Conservation (phyloP, 2,113 vertebrate genomes). For the Nymphicus hollandicus region DNA sequence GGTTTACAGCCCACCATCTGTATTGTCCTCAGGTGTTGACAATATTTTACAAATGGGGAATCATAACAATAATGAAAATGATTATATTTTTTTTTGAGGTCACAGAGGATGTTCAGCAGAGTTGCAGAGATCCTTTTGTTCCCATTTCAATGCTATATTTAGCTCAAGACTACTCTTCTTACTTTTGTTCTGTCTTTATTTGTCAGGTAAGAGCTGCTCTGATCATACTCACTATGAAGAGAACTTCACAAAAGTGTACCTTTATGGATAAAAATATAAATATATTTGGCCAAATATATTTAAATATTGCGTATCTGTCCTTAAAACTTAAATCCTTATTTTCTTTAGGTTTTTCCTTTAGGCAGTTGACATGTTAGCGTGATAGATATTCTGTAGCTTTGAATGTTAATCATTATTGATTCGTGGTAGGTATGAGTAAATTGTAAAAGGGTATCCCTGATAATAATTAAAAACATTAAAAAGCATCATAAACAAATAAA, state of each 20-base stretch:
- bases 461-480: slow-evolving; percentile 18
- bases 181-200: not conserved
- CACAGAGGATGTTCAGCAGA: not conserved
- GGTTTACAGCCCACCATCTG: not conserved
- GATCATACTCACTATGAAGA: not conserved
- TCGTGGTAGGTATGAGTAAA: not conserved
- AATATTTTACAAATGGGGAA: not conserved
- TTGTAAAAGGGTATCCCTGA: slow-evolving; percentile 1
- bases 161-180: not conserved
- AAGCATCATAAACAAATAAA: slow-evolving; percentile 36
- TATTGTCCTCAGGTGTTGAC: not conserved
- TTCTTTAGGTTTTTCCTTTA: not conserved
- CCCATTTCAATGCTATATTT: not conserved
- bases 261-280: not conserved
- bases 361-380: not conserved
- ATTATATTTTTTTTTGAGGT: not conserved
- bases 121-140: not conserved
- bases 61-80: not conserved
- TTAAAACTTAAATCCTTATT: not conserved
- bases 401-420: slow-evolving; percentile 23
- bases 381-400: slow-evolving; percentile 9
- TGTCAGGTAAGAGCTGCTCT: not conserved
- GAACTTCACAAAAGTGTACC: not conserved
- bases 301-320: not conserved
- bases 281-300: not conserved